Base-by-base conservation (phyloP, 2,113 vertebrate species). In the Marcusenius ussheri region DNA sequence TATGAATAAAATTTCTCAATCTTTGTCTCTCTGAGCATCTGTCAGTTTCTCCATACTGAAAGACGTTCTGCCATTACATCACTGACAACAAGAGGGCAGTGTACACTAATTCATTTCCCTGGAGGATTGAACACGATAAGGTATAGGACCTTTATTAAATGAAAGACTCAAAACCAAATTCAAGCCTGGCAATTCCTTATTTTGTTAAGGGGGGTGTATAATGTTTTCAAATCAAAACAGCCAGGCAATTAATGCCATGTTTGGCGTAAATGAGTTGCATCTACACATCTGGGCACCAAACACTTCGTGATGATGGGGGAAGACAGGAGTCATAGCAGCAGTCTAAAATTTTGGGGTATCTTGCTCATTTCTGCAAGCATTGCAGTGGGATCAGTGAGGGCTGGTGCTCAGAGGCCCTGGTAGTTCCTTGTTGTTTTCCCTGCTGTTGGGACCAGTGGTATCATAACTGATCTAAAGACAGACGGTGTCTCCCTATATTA, bases 31-130 rank as follows among this genome's bases (percentile, higher is more conserved):
- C 3, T 80, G 91, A 89, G 90, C 66, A 77, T 86, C 62, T 93
- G 89, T 92, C 92, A 90, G 91, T 89, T 90, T 89, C 87, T 92
- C 90, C 88, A 66, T 93, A 89, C 91, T 92, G 93, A 93, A 95
- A 93, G 47, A 49, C 89, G 91, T 49, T 92, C 91, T 96, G 96
- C 94, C 94, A 96, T 96, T 96, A 94, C 96, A 92, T 91, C 88
- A 93, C 92, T 95, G 95, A 95, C 96, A 96, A 96, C 96, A 96
- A 96, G 96, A 95, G 96, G 96, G 96, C 96, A 96, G 95, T 96
- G 95, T 95, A 94, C 95, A 94, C 96, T 93, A 96, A 96, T 94
- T 94, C 94, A 96, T 95, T 94, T 95, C 94, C 96, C 96, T 91
- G 3, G 93, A 96, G 96, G 94, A 94, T 92, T 88, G 91, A 90